phyloP scores from a whole-genome alignment of 2,797 vertebrate species.

The Lithobates sylvaticus region DNA sequence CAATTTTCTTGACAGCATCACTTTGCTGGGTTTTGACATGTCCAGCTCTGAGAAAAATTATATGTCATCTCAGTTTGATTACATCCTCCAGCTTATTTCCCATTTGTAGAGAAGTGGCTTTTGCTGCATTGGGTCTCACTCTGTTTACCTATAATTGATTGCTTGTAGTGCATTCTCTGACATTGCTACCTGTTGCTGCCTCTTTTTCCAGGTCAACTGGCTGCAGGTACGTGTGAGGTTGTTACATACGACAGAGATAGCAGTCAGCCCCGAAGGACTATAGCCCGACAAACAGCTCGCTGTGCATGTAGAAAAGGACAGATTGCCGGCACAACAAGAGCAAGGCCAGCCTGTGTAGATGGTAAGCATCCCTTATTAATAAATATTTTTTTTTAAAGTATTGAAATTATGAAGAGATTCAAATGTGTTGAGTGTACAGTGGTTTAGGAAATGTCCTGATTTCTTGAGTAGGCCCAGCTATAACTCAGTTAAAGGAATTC shows the following conservation, averaged over 20 bases:
- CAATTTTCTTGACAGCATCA: slow-evolving; percentile 53
- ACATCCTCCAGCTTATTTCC: slow-evolving; percentile 64
- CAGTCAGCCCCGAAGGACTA: slow-evolving; percentile 97
- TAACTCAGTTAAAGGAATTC: too few relatives aligned
- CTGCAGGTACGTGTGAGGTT: slow-evolving; percentile 96
- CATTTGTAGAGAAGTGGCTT: slow-evolving; percentile 68
- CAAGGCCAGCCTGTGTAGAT: slow-evolving; percentile 96
- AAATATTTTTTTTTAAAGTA: not conserved
- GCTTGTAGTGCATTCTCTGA: slow-evolving; percentile 72
- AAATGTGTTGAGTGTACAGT: not conserved
- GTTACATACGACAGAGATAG: slow-evolving; percentile 98
- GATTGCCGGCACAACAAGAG: slow-evolving; percentile 97
- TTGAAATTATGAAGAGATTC: not conserved
- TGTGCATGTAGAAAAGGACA: slow-evolving; percentile 98
- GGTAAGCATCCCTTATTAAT: slow-evolving; percentile 81
- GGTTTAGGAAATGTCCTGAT: too few relatives aligned
- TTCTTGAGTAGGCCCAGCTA: too few relatives aligned
- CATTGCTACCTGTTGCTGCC: slow-evolving; percentile 69
- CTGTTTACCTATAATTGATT: slow-evolving; percentile 69
- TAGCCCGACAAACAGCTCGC: slow-evolving; percentile 97
- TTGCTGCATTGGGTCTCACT: slow-evolving; percentile 67
- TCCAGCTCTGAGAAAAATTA: slow-evolving; percentile 61
- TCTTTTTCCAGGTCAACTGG: slow-evolving; percentile 91
- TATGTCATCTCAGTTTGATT: slow-evolving; percentile 59
- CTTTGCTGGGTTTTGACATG: slow-evolving; percentile 50